phyloP scores from a whole-genome alignment of 2,888 invertebrate species.

The Deroplatys truncata region DNA sequence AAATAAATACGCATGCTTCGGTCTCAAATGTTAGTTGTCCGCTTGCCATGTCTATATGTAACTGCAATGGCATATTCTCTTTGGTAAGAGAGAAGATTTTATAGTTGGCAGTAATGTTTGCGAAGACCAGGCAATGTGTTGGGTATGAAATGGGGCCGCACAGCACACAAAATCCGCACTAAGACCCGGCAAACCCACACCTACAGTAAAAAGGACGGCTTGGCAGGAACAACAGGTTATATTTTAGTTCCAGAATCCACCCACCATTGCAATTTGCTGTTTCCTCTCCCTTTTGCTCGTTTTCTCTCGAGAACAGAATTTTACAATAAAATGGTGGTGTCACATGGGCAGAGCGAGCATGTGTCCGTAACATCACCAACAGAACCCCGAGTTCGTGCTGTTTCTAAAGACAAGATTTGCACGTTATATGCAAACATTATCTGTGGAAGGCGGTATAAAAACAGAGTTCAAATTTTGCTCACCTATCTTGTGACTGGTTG shows the following conservation, averaged over 20 bases:
- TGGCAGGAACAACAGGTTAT: not conserved
- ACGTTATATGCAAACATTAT: no score
- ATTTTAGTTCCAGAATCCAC: not conserved
- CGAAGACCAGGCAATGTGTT: not conserved
- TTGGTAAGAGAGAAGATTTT: not conserved
- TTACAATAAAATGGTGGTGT: not conserved
- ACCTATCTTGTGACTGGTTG: no score
- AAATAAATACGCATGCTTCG: no score
- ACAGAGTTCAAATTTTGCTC: no score
- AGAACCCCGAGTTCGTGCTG: not conserved
- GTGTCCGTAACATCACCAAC: not conserved
- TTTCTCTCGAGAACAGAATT: not conserved
- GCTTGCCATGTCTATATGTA: no score
- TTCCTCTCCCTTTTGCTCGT: not conserved
- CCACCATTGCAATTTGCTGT: not conserved
- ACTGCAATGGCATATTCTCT: no score
- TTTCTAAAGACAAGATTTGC: no score
- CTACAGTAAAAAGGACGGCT: not conserved
- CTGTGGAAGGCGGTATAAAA: no score
- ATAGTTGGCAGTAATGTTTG: not conserved
- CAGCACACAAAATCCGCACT: not conserved
- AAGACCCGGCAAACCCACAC: not conserved
- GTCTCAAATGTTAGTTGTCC: no score
- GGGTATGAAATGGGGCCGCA: not conserved
- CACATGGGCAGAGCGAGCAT: not conserved